These are phyloP conservation scores for Harpegnathos saltator DNA, from an alignment of 1,140 invertebrate species.

Conservation along the genomic window DNA sequence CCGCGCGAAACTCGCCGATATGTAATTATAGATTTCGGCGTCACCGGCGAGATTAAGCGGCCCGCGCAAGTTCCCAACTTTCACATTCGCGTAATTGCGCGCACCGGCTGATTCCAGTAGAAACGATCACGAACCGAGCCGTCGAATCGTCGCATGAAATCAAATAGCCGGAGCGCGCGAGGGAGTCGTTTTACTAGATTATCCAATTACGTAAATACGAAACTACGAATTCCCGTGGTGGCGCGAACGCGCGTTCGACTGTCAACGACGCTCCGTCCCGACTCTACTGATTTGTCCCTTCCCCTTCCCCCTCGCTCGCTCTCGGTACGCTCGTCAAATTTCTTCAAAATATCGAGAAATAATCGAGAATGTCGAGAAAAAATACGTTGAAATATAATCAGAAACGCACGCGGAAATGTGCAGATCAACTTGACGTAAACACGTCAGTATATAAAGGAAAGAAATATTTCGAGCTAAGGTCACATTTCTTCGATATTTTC, in stretches of 20 bases:
- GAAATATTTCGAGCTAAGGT: background rate
- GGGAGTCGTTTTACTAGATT: conserved; percentile 18
- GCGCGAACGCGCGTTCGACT: background rate
- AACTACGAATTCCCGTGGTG: background rate
- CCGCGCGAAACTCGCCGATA: background rate
- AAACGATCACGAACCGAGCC: background rate
- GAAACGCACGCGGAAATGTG: background rate
- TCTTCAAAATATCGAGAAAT: no score
- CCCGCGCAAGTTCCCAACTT: background rate
- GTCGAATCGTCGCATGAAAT: background rate
- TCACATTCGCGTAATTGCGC: conserved; percentile 14
- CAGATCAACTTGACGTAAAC: background rate
- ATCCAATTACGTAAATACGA: conserved; percentile 19
- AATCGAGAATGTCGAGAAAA: no score
- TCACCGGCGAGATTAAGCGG: background rate
- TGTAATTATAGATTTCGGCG: conserved; percentile 12
- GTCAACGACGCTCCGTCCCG: background rate
- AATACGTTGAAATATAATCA: no score
- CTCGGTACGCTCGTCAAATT: background rate
- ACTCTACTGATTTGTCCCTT: background rate
- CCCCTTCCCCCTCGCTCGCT: background rate
- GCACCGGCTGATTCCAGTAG: conserved; percentile 42
- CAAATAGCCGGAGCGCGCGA: background rate
- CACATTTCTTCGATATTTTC: no score
- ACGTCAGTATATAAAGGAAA: no score